These are phyloP conservation scores for Automeris io DNA, from an alignment of 2,888 invertebrate species.

Conservation along the genomic window DNA sequence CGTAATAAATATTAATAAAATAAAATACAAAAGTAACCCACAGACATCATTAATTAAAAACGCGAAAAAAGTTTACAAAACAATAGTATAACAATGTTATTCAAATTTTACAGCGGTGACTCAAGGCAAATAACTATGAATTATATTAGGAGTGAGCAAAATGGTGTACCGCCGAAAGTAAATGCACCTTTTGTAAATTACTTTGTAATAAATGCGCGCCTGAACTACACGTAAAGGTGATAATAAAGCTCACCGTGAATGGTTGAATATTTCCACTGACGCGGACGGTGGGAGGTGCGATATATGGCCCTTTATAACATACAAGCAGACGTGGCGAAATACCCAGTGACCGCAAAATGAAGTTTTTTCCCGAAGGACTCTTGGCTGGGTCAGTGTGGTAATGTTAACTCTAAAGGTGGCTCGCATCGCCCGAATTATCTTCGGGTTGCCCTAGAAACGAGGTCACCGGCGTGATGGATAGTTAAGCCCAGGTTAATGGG, in stretches of 20 bases:
- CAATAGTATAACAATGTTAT: too few species aligned
- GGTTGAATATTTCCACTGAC: constrained; percentile 44
- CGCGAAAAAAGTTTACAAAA: too few species aligned
- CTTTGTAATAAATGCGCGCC: constrained; percentile 14
- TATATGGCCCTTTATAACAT: constrained; percentile 52
- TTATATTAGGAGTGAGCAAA: not conserved
- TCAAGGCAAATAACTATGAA: too few species aligned
- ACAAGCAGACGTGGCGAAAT: constrained; percentile 47
- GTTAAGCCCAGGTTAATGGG: constrained; percentile 51
- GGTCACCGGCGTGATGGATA: constrained; percentile 53
- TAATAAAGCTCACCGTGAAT: constrained; percentile 45
- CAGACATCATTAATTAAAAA: too few species aligned
- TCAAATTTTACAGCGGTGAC: too few species aligned
- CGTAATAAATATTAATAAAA: too few species aligned
- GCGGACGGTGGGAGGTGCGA: constrained; percentile 47
- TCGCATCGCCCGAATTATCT: constrained; percentile 53
- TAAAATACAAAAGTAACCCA: too few species aligned
- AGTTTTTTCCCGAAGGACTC: constrained; percentile 40
- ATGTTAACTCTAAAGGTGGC: constrained; percentile 49
- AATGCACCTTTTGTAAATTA: not conserved
- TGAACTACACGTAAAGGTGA: constrained; percentile 22
- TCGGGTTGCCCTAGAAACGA: constrained; percentile 48
- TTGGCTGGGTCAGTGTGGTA: constrained; percentile 47
- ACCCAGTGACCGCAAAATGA: constrained; percentile 49
- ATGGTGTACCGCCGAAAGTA: not conserved